Conservation (phyloP, 2,113 vertebrate genomes). For the Mungos mungo region DNA sequence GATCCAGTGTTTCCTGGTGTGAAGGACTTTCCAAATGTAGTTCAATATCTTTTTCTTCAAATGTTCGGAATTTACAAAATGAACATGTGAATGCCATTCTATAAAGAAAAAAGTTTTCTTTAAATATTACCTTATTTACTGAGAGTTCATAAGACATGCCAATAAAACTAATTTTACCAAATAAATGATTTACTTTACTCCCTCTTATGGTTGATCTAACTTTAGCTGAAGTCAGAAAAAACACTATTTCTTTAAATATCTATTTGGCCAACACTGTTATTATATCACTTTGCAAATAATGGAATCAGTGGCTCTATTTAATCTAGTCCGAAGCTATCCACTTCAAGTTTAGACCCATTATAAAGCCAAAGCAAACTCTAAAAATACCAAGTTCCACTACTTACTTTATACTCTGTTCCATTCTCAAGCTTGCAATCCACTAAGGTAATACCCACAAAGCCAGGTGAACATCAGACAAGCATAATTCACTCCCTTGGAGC, state of each 20-base stretch:
- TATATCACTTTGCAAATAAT: not conserved
- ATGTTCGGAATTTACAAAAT: conserved; percentile 92
- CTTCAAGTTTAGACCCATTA: not conserved
- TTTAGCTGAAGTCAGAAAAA: not conserved
- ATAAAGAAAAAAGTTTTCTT: conserved; percentile 50
- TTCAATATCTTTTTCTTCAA: conserved; percentile 93
- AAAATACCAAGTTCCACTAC: not conserved
- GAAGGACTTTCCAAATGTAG: conserved; percentile 89
- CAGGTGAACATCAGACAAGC: not conserved
- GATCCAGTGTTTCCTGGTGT: conserved; percentile 90
- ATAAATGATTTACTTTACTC: conserved; percentile 31
- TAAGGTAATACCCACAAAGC: not conserved
- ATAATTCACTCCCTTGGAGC: not conserved
- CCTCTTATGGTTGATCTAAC: not conserved
- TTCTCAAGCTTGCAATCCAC: not conserved
- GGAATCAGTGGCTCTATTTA: not conserved
- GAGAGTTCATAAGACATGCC: not conserved
- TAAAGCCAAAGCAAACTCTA: conserved; percentile 38
- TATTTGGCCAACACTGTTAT: not conserved
- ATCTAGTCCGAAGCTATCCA: not conserved
- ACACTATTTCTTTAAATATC: not conserved
- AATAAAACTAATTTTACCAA: conserved; percentile 50
- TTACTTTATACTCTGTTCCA: conserved; percentile 22
- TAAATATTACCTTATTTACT: conserved; percentile 19
- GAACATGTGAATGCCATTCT: conserved; percentile 93